Evolutionary conservation across 2,113 vertebrate species (phyloP), one percentile per base, ranked within the genome.

Genomic region (Ochotona princeps): DNA sequence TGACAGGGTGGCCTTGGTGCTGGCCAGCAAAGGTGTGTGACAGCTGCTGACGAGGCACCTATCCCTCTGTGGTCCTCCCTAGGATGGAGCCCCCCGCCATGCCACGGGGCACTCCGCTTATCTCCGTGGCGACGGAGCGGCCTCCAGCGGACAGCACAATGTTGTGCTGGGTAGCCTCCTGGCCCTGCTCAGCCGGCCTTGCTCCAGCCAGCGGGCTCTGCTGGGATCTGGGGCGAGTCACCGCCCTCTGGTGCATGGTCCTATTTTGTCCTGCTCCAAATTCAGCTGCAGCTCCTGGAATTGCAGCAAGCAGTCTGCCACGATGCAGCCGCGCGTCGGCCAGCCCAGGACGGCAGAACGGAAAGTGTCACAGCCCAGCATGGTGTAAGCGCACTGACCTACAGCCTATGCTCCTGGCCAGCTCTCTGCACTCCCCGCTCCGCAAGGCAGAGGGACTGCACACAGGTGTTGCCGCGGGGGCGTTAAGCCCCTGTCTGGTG

Each of bases 311-410:
- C 8, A 28, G 18, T 35, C 7, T 63, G 49, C 10, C 17, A 47
- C 0, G 2, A 57, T 0, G 38, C 83, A 76, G 79, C n/a, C 47
- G 49, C 1, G 49, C 30, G 32, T 3, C 0, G 14, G 25, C 8
- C 67, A 13, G 30, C 9, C 15, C 0, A 65, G 49, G 18, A 4
- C 4, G 2, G 57, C 0, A 32, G 18, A 25, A 20, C 0, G 10
- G 10, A 2, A 7, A 25, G 63, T 51, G 60, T 3, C 30, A 57
- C 65, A 6, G 23, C 15, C 0, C 49, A 18, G 66, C 13, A 2
- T 1, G 10, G 2, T 28, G 26, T 0, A 1, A 28, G 7, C 18
- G 18, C 4, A 0, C 11, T 1, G 23, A 2, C 8, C 23, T 7
- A 23, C 21, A 6, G 20, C 8, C 30, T 25, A 26, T 15, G 67